Conservation (phyloP, 2,113 vertebrate genomes). For the Empidonax alnorum region DNA sequence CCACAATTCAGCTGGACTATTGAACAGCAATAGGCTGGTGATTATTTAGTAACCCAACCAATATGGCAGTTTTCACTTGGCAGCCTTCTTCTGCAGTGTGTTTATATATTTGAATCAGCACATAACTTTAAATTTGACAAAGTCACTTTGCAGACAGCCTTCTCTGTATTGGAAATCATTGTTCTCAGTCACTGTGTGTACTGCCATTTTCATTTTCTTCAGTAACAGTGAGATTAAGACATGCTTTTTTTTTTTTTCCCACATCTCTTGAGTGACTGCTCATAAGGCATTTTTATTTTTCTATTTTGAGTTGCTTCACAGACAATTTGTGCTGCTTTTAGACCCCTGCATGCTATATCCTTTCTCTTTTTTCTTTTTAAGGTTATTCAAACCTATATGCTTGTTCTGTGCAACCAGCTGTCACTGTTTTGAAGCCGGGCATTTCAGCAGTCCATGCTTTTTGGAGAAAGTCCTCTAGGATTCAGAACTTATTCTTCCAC, state of each 20-base stretch:
- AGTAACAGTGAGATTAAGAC: background rate
- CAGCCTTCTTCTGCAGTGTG: background rate
- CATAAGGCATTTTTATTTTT: background rate
- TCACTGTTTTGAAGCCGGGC: background rate
- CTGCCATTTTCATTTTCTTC: background rate
- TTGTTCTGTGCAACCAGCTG: background rate
- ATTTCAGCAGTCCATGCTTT: background rate
- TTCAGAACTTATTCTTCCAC: background rate
- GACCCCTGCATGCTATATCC: background rate
- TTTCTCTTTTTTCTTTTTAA: background rate
- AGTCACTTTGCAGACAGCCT: constrained; percentile 22
- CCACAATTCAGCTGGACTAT: background rate
- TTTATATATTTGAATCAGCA: background rate
- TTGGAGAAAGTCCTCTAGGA: background rate
- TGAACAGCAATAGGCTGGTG: background rate
- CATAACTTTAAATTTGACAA: background rate
- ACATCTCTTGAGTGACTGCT: background rate
- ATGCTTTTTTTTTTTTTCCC: no score
- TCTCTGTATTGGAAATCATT: constrained; percentile 17
- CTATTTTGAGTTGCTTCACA: background rate
- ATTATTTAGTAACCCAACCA: background rate
- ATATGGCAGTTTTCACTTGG: background rate
- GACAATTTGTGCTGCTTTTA: background rate
- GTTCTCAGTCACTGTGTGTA: background rate
- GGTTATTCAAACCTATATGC: background rate